Evolutionary conservation across 2,113 vertebrate genomes (phyloP).

Genomic region (Ursus arctos): DNA sequence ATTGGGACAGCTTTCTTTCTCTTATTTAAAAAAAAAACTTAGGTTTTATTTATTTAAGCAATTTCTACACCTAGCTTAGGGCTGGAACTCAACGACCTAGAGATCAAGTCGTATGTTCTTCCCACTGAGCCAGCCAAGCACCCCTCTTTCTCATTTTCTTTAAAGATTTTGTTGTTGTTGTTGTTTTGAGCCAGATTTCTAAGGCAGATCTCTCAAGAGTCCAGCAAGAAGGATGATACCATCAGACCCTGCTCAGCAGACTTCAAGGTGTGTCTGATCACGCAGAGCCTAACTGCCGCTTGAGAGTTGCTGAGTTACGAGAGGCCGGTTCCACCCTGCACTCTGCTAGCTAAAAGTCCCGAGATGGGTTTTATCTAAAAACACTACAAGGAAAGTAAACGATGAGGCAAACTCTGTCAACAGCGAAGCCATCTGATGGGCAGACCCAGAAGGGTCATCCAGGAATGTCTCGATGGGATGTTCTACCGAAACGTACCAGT

Average conservation of each 20-base stretch:
- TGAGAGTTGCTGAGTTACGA: background rate
- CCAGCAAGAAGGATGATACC: background rate
- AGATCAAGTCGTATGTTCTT: background rate
- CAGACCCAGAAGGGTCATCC: background rate
- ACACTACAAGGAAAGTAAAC: background rate
- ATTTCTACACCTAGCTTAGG: background rate
- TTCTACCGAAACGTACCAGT: background rate
- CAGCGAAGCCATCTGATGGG: background rate
- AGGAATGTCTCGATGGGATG: background rate
- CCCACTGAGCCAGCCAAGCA: background rate
- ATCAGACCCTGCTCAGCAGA: background rate
- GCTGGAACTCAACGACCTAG: background rate
- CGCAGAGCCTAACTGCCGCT: background rate
- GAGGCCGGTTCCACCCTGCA: background rate
- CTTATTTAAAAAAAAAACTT: background rate
- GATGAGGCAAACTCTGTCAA: background rate
- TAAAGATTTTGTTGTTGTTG: background rate
- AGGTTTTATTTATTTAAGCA: background rate
- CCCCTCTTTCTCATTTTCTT: background rate
- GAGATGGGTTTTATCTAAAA: background rate
- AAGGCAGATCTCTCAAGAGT: background rate
- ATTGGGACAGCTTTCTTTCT: background rate
- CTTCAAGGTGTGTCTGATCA: background rate
- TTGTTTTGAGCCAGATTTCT: background rate
- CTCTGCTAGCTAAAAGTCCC: background rate